Percentiles rank a stretch among this genome's conserved stretches.
phyloP scores from a whole-genome alignment of 1,140 invertebrate species.

The Anastrepha obliqua region DNA sequence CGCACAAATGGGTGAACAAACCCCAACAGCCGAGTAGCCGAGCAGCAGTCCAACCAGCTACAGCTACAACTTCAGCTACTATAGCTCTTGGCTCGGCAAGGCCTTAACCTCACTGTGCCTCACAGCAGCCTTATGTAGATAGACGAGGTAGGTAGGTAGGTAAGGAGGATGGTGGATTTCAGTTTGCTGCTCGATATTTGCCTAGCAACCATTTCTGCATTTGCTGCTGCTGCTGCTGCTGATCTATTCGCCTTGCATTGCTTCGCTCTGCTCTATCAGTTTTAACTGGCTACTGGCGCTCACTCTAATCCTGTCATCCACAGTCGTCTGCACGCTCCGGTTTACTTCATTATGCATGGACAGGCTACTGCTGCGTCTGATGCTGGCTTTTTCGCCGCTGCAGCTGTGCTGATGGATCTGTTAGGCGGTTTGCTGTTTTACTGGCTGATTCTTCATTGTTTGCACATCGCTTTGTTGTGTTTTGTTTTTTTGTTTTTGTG shows the following conservation, averaged over 20 bases:
- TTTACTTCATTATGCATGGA: slow-evolving; percentile 47
- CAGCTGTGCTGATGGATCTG: not conserved
- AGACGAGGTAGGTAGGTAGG: not conserved
- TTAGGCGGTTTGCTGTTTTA: not conserved
- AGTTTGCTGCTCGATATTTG: slow-evolving; percentile 24
- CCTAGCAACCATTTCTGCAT: slow-evolving; percentile 8
- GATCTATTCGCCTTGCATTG: not conserved
- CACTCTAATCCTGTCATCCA: slow-evolving; percentile 33
- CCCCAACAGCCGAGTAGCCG: not conserved
- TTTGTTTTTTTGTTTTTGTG: not conserved
- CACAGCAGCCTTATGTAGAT: not conserved
- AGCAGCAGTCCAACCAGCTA: not conserved
- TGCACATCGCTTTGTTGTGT: not conserved
- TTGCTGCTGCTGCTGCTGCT: slow-evolving; percentile 11
- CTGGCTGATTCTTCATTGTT: not conserved
- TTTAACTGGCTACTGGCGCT: slow-evolving; percentile 36
- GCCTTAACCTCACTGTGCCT: not conserved
- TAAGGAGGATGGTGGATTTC: not conserved
- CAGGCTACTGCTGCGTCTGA: not conserved
- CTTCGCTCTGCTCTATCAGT: not conserved
- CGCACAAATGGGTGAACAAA: slow-evolving; percentile 44
- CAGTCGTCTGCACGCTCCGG: slow-evolving; percentile 11
- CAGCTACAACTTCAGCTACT: not conserved
- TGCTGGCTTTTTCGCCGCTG: not conserved
- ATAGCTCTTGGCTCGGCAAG: not conserved